Conservation (phyloP, 2,113 vertebrate species). For the Eolophus roseicapilla region DNA sequence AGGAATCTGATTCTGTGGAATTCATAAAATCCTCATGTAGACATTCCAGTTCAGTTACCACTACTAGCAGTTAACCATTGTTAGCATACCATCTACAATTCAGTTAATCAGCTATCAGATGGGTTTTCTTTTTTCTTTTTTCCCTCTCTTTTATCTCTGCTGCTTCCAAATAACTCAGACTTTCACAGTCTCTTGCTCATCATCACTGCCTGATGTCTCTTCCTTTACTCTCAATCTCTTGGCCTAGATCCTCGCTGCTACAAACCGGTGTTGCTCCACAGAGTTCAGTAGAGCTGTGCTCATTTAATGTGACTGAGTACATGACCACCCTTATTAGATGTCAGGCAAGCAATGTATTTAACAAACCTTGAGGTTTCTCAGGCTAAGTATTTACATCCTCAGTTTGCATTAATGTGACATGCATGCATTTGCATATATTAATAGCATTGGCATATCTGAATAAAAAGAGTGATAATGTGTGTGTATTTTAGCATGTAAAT, state of each 20-base stretch:
- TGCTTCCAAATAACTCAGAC: background rate
- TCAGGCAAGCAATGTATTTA: background rate
- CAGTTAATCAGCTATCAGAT: background rate
- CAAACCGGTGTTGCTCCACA: background rate
- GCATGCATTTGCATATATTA: conserved; percentile 29
- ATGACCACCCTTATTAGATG: background rate
- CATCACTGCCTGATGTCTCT: background rate
- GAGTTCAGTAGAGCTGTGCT: background rate
- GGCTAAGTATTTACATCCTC: conserved; percentile 32
- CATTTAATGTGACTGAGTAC: background rate
- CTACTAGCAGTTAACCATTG: background rate
- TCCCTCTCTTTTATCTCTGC: background rate
- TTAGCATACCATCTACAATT: background rate
- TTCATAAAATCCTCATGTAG: background rate
- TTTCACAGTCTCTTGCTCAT: background rate
- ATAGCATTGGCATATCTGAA: conserved; percentile 12
- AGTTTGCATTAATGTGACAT: conserved; percentile 26
- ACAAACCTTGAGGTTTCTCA: background rate
- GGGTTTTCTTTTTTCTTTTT: background rate
- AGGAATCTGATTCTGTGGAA: background rate
- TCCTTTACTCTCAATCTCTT: background rate
- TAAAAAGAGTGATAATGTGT: background rate
- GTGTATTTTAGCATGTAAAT: conserved; percentile 8
- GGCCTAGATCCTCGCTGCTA: background rate
- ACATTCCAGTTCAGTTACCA: background rate